phyloP scores from a whole-genome alignment of 2,797 vertebrate species.

The Brachyrhaphis roseni region DNA sequence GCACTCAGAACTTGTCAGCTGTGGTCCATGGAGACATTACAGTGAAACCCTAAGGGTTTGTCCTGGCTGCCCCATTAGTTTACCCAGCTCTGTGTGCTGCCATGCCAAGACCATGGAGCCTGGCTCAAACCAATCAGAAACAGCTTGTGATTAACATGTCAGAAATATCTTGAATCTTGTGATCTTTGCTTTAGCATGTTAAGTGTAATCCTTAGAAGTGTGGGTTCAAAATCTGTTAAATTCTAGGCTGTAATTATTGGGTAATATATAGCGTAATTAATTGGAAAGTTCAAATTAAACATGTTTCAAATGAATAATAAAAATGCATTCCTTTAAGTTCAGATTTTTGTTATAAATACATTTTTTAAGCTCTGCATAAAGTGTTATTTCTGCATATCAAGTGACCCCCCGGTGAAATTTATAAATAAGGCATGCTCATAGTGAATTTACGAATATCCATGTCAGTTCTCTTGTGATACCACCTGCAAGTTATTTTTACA shows the following conservation, averaged over 20 bases:
- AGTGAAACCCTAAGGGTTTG: constrained; percentile 42
- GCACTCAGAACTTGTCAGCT: constrained; percentile 37
- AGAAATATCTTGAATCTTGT: constrained; percentile 12
- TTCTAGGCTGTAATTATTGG: background rate
- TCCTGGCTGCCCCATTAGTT: constrained; percentile 50
- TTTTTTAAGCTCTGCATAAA: background rate
- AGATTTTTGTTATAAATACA: background rate
- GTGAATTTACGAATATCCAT: background rate
- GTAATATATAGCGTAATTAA: background rate
- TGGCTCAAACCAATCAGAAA: constrained; percentile 20
- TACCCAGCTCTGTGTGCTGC: constrained; percentile 38
- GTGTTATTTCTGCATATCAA: background rate
- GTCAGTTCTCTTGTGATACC: background rate
- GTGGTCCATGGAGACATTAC: constrained; percentile 31
- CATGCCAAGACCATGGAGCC: constrained; percentile 37
- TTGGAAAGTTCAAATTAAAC: background rate
- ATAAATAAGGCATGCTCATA: background rate
- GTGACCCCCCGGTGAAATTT: background rate
- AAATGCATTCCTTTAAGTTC: background rate
- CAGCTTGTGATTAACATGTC: constrained; percentile 38
- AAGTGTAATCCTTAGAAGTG: background rate
- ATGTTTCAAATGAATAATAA: background rate
- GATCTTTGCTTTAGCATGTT: background rate
- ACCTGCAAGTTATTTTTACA: background rate
- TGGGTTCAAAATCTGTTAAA: background rate